These are phyloP conservation scores for Hippocampus comes DNA, from an alignment of 2,113 vertebrate genomes.

Conservation along the genomic window DNA sequence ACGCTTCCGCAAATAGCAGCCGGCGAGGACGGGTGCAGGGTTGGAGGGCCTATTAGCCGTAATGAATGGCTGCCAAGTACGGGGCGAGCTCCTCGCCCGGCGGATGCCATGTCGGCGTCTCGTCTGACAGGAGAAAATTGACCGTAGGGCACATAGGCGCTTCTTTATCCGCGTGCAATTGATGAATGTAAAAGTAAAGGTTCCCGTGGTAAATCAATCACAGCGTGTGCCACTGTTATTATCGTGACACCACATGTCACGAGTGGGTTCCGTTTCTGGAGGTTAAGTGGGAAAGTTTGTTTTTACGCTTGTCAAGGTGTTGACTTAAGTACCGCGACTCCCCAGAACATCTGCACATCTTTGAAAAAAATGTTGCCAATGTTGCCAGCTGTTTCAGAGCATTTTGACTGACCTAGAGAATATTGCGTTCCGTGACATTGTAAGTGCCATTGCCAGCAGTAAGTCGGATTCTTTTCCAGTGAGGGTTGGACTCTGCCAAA, in stretches of 20 bases:
- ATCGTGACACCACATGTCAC: not conserved
- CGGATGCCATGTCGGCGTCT: slow-evolving; percentile 38
- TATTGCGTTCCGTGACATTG: too few species aligned
- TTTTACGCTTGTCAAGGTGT: not conserved
- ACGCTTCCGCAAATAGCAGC: slow-evolving; percentile 47
- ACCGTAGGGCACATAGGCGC: slow-evolving; percentile 10
- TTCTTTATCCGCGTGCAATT: not conserved
- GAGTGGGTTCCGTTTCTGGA: not conserved
- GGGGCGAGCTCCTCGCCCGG: slow-evolving; percentile 47
- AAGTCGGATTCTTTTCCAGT: too few species aligned
- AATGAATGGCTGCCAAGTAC: slow-evolving; percentile 66
- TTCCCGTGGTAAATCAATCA: slow-evolving; percentile 2
- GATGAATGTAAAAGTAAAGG: slow-evolving; percentile 9
- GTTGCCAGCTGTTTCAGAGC: too few species aligned
- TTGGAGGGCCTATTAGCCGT: slow-evolving; percentile 56
- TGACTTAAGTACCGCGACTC: not conserved
- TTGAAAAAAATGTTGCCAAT: not conserved
- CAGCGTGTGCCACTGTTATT: not conserved
- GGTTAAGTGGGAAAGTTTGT: not conserved
- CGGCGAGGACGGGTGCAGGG: not conserved
- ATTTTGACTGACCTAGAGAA: too few species aligned
- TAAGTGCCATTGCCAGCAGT: too few species aligned
- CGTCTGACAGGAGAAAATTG: slow-evolving; percentile 40
- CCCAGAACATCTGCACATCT: not conserved
- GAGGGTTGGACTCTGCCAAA: too few species aligned